These are phyloP conservation scores for Huso huso DNA, from an alignment of 2,797 vertebrate species.

Conservation along the genomic window DNA sequence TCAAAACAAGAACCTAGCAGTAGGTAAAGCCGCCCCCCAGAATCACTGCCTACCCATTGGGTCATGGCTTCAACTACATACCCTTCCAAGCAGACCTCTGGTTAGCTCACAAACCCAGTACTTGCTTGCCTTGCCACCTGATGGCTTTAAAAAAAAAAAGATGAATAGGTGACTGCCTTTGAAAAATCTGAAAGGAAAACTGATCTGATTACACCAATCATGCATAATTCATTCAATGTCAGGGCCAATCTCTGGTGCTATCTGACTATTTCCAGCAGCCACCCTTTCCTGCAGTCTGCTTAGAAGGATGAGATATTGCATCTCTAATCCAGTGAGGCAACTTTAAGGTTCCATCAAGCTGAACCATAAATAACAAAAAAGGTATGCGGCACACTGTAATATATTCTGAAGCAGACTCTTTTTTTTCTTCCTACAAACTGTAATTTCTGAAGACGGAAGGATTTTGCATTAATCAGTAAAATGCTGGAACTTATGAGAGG, in stretches of 20 bases:
- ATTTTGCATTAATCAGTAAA: neutral
- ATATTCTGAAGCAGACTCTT: neutral
- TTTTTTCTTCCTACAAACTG: slow-evolving; percentile 3
- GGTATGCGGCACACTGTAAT: neutral
- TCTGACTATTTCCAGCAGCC: neutral
- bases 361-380: neutral
- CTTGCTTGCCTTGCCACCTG: neutral
- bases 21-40: neutral
- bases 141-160: neutral
- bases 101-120: neutral
- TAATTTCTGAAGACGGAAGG: neutral
- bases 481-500: too few species aligned
- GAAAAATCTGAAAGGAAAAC: slow-evolving; percentile 11
- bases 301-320: slow-evolving; percentile 2
- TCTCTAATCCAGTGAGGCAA: neutral
- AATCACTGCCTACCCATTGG: neutral
- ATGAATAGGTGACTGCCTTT: slow-evolving; percentile 10
- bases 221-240: slow-evolving; percentile 17
- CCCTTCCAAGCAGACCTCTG: neutral
- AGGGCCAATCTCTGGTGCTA: slow-evolving; percentile 1
- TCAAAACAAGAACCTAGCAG: neutral
- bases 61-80: neutral
- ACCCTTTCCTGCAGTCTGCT: neutral
- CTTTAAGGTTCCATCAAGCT: neutral
- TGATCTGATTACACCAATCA: slow-evolving; percentile 18